phyloP scores from a whole-genome alignment of 2,888 invertebrate genomes.

The Drosophila pseudotalamancana region DNA sequence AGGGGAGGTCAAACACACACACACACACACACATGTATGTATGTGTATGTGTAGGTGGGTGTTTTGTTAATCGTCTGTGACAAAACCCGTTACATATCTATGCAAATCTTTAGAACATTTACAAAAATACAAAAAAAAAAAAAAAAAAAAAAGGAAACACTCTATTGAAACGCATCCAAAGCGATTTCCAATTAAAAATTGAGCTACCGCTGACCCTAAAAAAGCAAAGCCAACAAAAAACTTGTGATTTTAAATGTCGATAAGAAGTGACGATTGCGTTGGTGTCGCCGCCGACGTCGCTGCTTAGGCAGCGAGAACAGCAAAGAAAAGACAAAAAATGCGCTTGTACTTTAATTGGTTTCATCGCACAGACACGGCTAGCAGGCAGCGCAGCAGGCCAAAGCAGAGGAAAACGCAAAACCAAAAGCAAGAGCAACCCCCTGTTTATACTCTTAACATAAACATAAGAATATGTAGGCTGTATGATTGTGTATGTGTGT shows the following conservation, averaged over 20 bases:
- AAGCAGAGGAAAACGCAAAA: background rate
- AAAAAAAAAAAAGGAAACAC: background rate
- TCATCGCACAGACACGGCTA: conserved; percentile 29
- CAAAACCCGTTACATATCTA: conserved; percentile 32
- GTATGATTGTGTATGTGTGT: background rate
- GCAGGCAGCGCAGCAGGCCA: background rate
- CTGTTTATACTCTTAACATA: conserved; percentile 37
- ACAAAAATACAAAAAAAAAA: background rate
- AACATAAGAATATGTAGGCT: conserved; percentile 10
- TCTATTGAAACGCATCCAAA: conserved; percentile 16
- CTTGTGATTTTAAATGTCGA: conserved; percentile 42
- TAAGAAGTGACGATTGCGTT: conserved; percentile 37
- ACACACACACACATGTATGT: conserved; percentile 1
- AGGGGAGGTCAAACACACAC: conserved; percentile 14
- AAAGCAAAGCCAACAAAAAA: background rate
- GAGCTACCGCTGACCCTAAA: background rate
- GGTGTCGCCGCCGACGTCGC: conserved; percentile 25
- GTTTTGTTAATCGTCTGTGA: conserved; percentile 34
- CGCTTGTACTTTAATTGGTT: conserved; percentile 66
- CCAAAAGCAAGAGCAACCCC: conserved; percentile 34
- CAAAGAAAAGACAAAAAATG: conserved; percentile 51
- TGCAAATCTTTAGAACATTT: conserved; percentile 28
- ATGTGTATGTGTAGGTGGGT: background rate
- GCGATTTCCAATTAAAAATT: conserved; percentile 56
- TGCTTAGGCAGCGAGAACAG: conserved; percentile 17